Conservation (phyloP, 2,113 vertebrate species). For the Ictidomys tridecemlineatus region DNA sequence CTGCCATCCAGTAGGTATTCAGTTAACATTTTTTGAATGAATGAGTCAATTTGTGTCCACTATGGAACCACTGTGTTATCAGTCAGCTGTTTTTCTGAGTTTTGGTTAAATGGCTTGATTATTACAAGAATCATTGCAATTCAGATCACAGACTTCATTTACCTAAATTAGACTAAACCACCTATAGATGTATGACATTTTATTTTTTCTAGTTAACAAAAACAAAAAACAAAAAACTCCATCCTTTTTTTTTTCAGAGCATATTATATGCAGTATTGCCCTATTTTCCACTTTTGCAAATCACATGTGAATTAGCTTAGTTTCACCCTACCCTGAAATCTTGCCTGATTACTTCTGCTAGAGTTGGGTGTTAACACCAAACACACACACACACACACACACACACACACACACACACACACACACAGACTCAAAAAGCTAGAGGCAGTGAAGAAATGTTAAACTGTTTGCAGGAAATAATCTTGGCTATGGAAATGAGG, state of each 20-base stretch:
- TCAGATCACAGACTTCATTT: slow-evolving; percentile 18
- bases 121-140: background rate
- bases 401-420: too few relatives aligned
- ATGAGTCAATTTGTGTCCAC: background rate
- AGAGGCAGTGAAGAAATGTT: background rate
- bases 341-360: background rate
- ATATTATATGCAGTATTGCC: background rate
- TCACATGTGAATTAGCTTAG: slow-evolving; percentile 8
- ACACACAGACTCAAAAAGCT: background rate
- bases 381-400: background rate
- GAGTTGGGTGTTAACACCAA: background rate
- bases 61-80: too few relatives aligned
- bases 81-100: background rate
- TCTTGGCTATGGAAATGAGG: background rate
- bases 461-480: background rate
- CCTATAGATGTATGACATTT: background rate
- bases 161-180: background rate
- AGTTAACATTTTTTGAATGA: background rate
- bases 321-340: background rate
- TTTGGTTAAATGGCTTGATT: background rate
- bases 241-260: background rate
- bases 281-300: background rate
- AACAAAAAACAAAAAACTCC: background rate
- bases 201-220: slow-evolving; percentile 31
- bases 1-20: background rate